Evolutionary conservation across 2,797 vertebrate species (phyloP).

Genomic region (Protonibea diacanthus): DNA sequence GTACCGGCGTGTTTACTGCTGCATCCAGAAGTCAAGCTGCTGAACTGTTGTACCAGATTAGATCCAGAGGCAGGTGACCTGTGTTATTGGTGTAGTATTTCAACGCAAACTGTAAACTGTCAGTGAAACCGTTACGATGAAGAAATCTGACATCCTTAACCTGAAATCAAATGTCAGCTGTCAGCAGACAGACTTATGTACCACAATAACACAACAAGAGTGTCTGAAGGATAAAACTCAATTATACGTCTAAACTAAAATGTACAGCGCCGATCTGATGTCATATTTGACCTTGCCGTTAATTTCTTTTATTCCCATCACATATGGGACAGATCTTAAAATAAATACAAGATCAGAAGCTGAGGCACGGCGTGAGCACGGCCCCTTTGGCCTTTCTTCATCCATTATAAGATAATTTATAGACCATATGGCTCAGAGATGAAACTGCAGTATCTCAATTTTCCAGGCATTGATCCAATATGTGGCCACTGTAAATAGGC

Average conservation of each 20-base stretch:
- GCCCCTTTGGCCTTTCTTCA: background rate
- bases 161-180: slow-evolving; percentile 3
- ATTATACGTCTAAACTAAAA: background rate
- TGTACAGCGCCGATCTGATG: background rate
- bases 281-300: background rate
- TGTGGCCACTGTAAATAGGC: slow-evolving; percentile 38
- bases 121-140: background rate
- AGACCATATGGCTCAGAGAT: slow-evolving; percentile 45
- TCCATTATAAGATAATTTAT: slow-evolving; percentile 27
- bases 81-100: background rate
- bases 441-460: slow-evolving; percentile 54
- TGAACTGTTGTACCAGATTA: background rate
- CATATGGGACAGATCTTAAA: background rate
- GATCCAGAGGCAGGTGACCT: background rate
- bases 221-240: background rate
- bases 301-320: background rate
- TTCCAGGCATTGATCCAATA: slow-evolving; percentile 59
- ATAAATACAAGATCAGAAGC: slow-evolving; percentile 4
- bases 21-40: background rate
- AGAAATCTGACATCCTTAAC: background rate
- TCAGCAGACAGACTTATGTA: slow-evolving; percentile 3
- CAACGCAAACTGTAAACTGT: background rate
- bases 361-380: background rate
- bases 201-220: background rate
- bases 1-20: background rate